Evolutionary conservation across 2,797 vertebrate genomes (phyloP), one percentile per base, ranked within the genome.

Genomic region (Psittacula derbiana): DNA sequence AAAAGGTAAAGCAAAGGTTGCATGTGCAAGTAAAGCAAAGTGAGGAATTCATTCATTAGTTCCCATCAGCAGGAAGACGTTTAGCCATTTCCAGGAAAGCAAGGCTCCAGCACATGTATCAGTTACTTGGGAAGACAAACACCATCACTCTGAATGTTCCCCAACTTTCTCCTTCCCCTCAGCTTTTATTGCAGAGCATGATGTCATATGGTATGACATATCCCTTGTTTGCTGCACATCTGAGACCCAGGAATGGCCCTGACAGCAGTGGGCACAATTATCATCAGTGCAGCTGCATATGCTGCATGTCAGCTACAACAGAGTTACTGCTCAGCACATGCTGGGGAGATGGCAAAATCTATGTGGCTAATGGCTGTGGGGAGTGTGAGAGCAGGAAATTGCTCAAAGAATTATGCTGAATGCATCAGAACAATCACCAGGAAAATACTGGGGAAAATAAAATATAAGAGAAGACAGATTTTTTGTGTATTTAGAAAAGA

Each of bases 91-190:
- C 78, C 61, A 28, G 73, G 65, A 55, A 38, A 73, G 41, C 69
- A 60, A 46, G 7, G 15, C 50, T 69, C 12, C 31, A 25, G 7
- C 20, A 69, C 2, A 1, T 1, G 0, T 30, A 38, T 31, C 0
- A 5, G 36, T 11, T 38, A 47, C 44, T 13, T 43, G 53, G 46
- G 16, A 36, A 50, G 23, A 50, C 55, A 53, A 70, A 52, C 1
- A 1, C 12, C 1, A 0, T 36, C 33, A 47, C n/a, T 65, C 49
- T 43, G 30, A 53, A 80, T 1, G 4, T 28, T 1, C 15, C 17
- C 9, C 15, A 57, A 61, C 64, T 30, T 70, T 14, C 38, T 76
- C 8, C 72, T 76, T 61, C 38, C 47, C 40, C 21, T 46, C 16
- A 74, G 33, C 38, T 80, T 91, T 73, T 46, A 20, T 12, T 53